phyloP scores from a whole-genome alignment of 2,797 vertebrate genomes.

The Sebastes steindachneri region DNA sequence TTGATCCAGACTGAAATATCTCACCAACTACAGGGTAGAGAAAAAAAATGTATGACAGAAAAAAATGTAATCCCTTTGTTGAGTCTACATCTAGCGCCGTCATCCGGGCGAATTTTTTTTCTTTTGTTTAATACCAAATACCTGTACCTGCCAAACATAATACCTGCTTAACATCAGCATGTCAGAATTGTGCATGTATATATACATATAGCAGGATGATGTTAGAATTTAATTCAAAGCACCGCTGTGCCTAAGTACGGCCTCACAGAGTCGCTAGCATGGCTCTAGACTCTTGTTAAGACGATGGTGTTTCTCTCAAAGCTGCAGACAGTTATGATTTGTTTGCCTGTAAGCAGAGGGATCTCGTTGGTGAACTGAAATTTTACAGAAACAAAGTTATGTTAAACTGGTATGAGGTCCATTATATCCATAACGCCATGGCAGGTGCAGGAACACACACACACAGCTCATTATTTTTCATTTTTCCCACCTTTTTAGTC shows the following conservation, averaged over 20 bases:
- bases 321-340: background rate
- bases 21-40: background rate
- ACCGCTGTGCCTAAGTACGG: background rate
- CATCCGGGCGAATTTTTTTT: background rate
- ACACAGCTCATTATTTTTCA: background rate
- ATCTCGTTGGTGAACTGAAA: background rate
- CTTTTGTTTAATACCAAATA: background rate
- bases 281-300: background rate
- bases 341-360: background rate
- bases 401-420: background rate
- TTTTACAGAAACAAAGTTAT: background rate
- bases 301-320: background rate
- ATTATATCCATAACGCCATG: background rate
- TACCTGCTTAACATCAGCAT: background rate
- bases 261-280: background rate
- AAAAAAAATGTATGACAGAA: too few relatives aligned
- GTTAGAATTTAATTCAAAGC: background rate
- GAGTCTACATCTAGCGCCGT: background rate
- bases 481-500: background rate
- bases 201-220: background rate
- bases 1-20: background rate
- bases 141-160: background rate
- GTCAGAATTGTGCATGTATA: background rate
- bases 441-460: background rate
- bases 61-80: background rate